phyloP scores from a whole-genome alignment of 2,797 vertebrate genomes.

The Pangasius krempfi region DNA sequence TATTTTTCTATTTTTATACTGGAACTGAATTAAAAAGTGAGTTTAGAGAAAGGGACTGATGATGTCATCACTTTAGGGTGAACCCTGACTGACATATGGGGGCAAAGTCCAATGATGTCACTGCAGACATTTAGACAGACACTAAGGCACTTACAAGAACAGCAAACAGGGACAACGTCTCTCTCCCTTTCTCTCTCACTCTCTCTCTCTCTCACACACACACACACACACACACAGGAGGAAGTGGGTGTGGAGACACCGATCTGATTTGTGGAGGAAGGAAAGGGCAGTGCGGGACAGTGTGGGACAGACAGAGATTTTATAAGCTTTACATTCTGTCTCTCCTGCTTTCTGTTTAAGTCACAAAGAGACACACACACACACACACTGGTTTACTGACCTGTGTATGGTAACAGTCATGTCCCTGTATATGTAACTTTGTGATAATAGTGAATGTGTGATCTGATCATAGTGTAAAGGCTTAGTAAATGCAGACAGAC shows the following conservation, averaged over 20 bases:
- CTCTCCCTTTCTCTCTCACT: background rate
- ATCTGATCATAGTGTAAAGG: no score
- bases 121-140: background rate
- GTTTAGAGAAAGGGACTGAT: background rate
- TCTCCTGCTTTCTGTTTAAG: background rate
- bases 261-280: conserved; percentile 25
- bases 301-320: conserved; percentile 11
- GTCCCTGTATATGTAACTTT: no score
- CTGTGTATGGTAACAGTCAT: no score
- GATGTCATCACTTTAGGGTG: conserved; percentile 8
- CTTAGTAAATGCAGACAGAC: background rate
- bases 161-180: background rate
- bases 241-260: conserved; percentile 33
- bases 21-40: background rate
- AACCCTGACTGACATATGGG: background rate
- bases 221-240: background rate
- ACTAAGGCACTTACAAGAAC: background rate
- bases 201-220: background rate
- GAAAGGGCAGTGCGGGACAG: conserved; percentile 25
- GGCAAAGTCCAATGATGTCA: background rate
- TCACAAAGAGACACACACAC: background rate
- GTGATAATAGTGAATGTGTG: no score
- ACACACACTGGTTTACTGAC: no score
- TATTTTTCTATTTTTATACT: background rate
- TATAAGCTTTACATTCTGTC: conserved; percentile 17